Evolutionary conservation across 1,140 invertebrate genomes (phyloP).

Genomic region (Zophobas atratus): DNA sequence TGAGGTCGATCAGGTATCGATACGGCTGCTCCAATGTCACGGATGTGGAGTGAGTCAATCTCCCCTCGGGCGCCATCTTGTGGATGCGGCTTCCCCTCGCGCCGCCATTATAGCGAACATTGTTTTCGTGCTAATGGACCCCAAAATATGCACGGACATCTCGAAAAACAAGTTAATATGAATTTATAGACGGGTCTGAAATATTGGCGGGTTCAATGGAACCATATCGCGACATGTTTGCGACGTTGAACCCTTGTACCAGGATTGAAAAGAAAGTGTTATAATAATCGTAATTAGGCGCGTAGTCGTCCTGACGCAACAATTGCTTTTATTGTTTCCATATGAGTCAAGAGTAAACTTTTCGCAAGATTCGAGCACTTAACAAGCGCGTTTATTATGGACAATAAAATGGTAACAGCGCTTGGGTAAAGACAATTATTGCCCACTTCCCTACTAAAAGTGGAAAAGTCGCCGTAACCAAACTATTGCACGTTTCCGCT

Average conservation of each 20-base stretch:
- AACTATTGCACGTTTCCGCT: too few species aligned
- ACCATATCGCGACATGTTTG: too few species aligned
- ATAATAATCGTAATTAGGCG: neutral
- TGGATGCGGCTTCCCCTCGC: slow-evolving; percentile 4
- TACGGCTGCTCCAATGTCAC: slow-evolving; percentile 13
- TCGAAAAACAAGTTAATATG: neutral
- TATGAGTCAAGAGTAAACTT: slow-evolving; percentile 1
- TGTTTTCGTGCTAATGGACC: neutral
- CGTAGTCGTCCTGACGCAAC: too few species aligned
- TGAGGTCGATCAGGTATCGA: slow-evolving; percentile 29
- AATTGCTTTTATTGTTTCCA: neutral
- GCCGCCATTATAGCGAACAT: slow-evolving; percentile 6
- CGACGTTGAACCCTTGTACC: too few species aligned
- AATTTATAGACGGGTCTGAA: neutral
- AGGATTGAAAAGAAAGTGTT: too few species aligned
- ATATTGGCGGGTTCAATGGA: neutral
- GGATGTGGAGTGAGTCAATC: slow-evolving; percentile 15
- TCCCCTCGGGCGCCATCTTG: slow-evolving; percentile 1
- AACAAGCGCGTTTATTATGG: neutral
- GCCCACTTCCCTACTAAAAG: too few species aligned
- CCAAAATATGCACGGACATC: neutral
- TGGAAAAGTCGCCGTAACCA: too few species aligned
- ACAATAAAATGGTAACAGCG: neutral
- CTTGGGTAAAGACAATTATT: too few species aligned
- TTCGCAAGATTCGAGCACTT: neutral